These are phyloP conservation scores for Eleginops maclovinus DNA, from an alignment of 2,113 vertebrate genomes.

Conservation along the genomic window DNA sequence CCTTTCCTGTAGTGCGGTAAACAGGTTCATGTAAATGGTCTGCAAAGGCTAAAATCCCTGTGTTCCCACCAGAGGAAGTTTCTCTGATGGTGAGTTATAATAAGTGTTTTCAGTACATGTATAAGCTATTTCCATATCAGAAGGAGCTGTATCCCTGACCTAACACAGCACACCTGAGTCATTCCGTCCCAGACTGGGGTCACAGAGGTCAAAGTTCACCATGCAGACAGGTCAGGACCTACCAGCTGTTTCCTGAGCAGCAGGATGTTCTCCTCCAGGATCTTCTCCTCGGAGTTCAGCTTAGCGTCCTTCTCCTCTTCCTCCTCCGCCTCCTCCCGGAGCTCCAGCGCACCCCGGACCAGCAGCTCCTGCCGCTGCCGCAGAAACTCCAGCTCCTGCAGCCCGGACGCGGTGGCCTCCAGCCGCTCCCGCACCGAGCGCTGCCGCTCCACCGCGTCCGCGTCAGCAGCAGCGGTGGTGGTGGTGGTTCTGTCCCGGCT, in stretches of 20 bases:
- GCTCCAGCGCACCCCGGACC: conserved; percentile 84
- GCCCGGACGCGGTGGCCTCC: conserved; percentile 89
- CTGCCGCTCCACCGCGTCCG: conserved; percentile 75
- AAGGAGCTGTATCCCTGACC: conserved; percentile 25
- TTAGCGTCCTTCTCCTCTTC: conserved; percentile 56
- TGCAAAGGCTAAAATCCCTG: no score
- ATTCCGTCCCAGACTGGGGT: not conserved
- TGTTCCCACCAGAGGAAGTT: no score
- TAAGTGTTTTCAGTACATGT: no score
- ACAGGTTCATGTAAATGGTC: no score
- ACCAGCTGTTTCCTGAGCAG: conserved; percentile 93
- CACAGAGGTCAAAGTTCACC: conserved; percentile 23
- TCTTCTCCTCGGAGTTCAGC: conserved; percentile 89
- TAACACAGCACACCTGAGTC: conserved; percentile 22
- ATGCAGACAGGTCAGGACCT: conserved; percentile 58
- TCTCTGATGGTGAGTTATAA: no score
- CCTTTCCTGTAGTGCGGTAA: no score
- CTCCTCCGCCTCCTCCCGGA: conserved; percentile 10
- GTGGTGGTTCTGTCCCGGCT: conserved; percentile 37
- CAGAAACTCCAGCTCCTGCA: conserved; percentile 89
- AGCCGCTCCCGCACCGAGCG: conserved; percentile 86
- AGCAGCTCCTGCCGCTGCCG: conserved; percentile 88
- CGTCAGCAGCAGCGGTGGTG: conserved; percentile 51
- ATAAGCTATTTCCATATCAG: no score
- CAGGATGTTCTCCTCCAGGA: conserved; percentile 92